A percentile compares a stretch with the other conserved stretches of the same genome.
These are phyloP conservation scores for Latheticus oryzae DNA, from an alignment of 2,888 invertebrate genomes.

Conservation along the genomic window DNA sequence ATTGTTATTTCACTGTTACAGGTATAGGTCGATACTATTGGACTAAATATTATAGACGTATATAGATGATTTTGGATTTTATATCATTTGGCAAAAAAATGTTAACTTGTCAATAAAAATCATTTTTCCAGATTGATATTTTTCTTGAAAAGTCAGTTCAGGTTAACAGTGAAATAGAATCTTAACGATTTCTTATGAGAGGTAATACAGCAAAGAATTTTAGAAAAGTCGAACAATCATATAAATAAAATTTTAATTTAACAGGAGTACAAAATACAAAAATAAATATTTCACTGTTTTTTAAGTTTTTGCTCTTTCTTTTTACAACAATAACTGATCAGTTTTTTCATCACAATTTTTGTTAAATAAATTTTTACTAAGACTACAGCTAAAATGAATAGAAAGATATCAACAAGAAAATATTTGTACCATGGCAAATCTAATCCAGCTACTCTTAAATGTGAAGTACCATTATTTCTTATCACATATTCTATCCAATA, in stretches of 20 bases:
- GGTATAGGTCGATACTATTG: too few relatives aligned
- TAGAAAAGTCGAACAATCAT: conserved; percentile 2
- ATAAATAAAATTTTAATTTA: conserved; percentile 1
- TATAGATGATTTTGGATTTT: too few relatives aligned
- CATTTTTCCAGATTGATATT: neutral
- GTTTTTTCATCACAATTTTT: conserved; percentile 4
- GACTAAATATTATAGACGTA: too few relatives aligned
- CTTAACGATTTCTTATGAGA: too few relatives aligned
- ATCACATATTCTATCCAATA: conserved; percentile 47
- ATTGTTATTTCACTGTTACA: too few relatives aligned
- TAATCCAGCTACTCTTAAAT: conserved; percentile 33
- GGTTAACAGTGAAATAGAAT: too few relatives aligned
- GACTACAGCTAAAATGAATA: neutral
- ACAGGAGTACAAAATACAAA: neutral
- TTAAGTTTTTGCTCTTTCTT: conserved; percentile 1
- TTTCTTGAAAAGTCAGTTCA: neutral
- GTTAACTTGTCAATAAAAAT: too few relatives aligned
- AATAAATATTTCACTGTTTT: neutral
- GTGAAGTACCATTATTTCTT: conserved; percentile 44
- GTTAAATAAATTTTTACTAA: neutral
- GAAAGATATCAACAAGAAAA: conserved; percentile 28
- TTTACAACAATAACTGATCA: neutral
- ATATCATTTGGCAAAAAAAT: too few relatives aligned
- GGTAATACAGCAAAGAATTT: too few relatives aligned
- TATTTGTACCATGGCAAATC: conserved; percentile 30